Percentiles rank a stretch among this genome's conserved stretches.
Evolutionary conservation across 2,113 vertebrate species (phyloP).

Genomic region (Aptenodytes forsteri): DNA sequence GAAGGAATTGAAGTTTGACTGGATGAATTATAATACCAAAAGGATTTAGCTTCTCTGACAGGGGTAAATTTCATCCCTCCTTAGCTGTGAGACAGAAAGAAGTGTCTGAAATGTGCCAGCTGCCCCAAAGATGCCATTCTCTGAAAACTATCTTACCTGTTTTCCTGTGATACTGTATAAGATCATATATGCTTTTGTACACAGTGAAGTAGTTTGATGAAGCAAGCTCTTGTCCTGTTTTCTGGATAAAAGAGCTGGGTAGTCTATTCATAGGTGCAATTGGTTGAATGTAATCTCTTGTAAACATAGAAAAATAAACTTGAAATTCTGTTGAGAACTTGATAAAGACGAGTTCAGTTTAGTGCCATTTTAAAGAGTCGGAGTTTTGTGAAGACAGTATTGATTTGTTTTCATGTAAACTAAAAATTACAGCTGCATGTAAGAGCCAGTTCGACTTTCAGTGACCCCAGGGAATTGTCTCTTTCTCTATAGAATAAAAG

Average conservation of each 20-base stretch:
- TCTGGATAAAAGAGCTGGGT: background rate
- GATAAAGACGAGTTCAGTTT: constrained; percentile 30
- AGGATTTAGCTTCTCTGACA: constrained; percentile 24
- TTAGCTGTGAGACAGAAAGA: background rate
- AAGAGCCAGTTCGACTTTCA: constrained; percentile 20
- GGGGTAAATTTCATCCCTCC: constrained; percentile 19
- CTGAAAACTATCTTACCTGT: background rate
- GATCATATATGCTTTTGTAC: background rate
- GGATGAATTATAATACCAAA: constrained; percentile 28
- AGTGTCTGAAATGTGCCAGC: background rate
- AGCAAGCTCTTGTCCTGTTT: background rate
- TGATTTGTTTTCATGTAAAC: constrained; percentile 57
- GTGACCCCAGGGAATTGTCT: constrained; percentile 26
- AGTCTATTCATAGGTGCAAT: background rate
- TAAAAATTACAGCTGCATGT: constrained; percentile 24
- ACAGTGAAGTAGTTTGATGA: background rate
- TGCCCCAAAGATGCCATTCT: background rate
- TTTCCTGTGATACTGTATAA: background rate
- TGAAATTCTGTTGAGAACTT: constrained; percentile 31
- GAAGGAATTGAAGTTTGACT: constrained; percentile 19
- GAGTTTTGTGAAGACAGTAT: background rate
- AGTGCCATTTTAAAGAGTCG: background rate
- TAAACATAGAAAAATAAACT: background rate
- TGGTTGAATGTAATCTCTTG: background rate
- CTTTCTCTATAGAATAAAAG: constrained; percentile 34